Percentiles rank a stretch among this genome's conserved stretches.
These are phyloP conservation scores for Mythimna lalbum DNA, from an alignment of 2,888 invertebrate species.

Conservation along the genomic window DNA sequence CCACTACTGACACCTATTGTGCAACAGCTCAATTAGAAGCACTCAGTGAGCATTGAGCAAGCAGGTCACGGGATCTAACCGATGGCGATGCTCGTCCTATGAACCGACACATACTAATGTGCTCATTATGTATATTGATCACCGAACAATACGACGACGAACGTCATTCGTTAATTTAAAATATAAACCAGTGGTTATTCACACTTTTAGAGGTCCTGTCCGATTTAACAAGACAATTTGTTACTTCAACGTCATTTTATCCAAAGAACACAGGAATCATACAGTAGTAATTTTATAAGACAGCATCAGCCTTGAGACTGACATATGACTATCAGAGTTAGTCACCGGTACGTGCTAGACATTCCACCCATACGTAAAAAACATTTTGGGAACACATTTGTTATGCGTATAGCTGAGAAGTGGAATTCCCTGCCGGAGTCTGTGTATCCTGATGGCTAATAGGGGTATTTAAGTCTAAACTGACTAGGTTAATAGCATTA, in stretches of 20 bases:
- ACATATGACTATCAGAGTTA: too few species aligned
- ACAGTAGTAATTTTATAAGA: too few species aligned
- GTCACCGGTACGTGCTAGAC: too few species aligned
- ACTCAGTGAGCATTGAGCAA: constrained; percentile 25
- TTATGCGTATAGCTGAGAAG: too few species aligned
- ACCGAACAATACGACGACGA: constrained; percentile 18
- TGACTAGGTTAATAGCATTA: too few species aligned
- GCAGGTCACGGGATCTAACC: constrained; percentile 34
- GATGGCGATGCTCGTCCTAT: constrained; percentile 28
- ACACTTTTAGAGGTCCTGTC: neutral
- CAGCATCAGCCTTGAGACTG: too few species aligned
- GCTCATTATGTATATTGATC: constrained; percentile 48
- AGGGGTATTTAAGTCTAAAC: too few species aligned
- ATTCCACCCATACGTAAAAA: too few species aligned
- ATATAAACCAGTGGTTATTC: constrained; percentile 10
- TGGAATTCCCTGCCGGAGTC: too few species aligned
- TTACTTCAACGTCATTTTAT: neutral
- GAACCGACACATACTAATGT: constrained; percentile 44
- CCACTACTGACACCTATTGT: constrained; percentile 12
- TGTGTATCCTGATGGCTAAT: too few species aligned
- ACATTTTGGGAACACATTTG: too few species aligned
- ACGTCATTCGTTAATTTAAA: constrained; percentile 24
- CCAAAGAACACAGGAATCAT: too few species aligned
- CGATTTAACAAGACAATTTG: neutral
- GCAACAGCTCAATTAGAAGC: constrained; percentile 18